Conservation (phyloP, 2,113 vertebrate genomes). For the Bambusicola thoracicus region DNA sequence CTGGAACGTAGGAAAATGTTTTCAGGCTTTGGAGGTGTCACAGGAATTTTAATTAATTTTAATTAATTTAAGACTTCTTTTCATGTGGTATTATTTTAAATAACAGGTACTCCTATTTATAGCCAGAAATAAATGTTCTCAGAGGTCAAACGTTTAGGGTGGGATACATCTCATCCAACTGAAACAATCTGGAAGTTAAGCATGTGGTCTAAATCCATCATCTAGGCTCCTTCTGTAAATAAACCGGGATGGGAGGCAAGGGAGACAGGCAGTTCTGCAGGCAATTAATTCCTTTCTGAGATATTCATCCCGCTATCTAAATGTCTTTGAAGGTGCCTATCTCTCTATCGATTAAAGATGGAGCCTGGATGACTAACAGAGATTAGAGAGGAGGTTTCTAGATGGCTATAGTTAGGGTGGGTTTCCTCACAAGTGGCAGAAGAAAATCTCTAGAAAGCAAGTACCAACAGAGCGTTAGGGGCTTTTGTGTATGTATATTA, state of each 20-base stretch:
- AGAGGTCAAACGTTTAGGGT: slow-evolving; percentile 27
- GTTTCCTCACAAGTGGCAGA: neutral
- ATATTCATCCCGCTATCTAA: slow-evolving; percentile 28
- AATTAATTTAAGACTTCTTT: slow-evolving; percentile 24
- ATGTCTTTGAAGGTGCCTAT: slow-evolving; percentile 65
- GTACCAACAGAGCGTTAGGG: neutral
- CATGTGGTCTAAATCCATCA: neutral
- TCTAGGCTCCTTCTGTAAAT: neutral
- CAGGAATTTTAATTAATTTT: slow-evolving; percentile 6
- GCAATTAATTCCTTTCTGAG: neutral
- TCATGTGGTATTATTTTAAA: slow-evolving; percentile 27
- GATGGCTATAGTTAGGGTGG: neutral
- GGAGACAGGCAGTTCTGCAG: slow-evolving; percentile 13
- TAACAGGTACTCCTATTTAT: slow-evolving; percentile 30
- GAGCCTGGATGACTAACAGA: slow-evolving; percentile 57
- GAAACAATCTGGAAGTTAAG: neutral
- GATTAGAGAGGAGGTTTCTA: slow-evolving; percentile 20
- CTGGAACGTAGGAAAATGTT: neutral
- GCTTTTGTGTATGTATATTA: neutral
- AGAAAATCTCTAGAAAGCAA: neutral
- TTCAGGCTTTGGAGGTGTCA: slow-evolving; percentile 15
- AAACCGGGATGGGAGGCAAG: neutral
- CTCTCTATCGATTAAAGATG: slow-evolving; percentile 41
- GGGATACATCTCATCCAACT: neutral
- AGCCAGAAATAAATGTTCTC: neutral